phyloP scores from a whole-genome alignment of 2,888 invertebrate species.

The Lasioglossum malachurum region DNA sequence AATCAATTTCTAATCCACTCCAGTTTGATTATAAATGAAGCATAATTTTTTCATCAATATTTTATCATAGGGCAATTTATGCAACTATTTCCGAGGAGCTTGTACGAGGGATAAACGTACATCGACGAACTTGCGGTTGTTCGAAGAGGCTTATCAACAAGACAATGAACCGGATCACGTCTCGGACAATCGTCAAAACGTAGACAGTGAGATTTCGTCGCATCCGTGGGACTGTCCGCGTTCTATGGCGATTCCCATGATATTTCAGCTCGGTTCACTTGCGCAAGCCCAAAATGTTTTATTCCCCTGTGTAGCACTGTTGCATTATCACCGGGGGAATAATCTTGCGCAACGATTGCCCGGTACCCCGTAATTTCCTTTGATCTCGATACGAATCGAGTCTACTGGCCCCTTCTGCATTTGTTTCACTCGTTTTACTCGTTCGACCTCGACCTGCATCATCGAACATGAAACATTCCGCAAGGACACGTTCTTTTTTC shows the following conservation, averaged over 20 bases:
- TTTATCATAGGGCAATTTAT: background rate
- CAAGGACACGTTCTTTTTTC: background rate
- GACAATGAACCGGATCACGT: slow-evolving; percentile 8
- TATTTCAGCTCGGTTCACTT: slow-evolving; percentile 27
- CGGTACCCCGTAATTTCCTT: slow-evolving; percentile 21
- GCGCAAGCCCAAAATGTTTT: slow-evolving; percentile 39
- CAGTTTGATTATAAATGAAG: too few relatives aligned
- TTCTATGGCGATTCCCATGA: slow-evolving; percentile 44
- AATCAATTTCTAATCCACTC: too few relatives aligned
- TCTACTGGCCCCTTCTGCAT: background rate
- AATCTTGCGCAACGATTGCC: slow-evolving; percentile 24
- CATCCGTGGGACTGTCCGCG: slow-evolving; percentile 36
- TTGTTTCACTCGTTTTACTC: background rate
- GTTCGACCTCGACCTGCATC: background rate
- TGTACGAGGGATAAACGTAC: background rate
- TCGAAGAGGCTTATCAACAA: background rate
- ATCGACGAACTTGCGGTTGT: background rate
- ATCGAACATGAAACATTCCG: background rate
- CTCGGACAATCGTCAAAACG: background rate
- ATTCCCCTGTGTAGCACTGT: background rate
- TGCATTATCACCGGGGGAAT: background rate
- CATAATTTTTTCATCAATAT: background rate
- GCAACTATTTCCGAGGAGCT: background rate
- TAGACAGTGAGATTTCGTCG: slow-evolving; percentile 21
- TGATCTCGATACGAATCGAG: slow-evolving; percentile 18